phyloP scores from a whole-genome alignment of 2,797 vertebrate species.

The Sebastolobus altivelis region DNA sequence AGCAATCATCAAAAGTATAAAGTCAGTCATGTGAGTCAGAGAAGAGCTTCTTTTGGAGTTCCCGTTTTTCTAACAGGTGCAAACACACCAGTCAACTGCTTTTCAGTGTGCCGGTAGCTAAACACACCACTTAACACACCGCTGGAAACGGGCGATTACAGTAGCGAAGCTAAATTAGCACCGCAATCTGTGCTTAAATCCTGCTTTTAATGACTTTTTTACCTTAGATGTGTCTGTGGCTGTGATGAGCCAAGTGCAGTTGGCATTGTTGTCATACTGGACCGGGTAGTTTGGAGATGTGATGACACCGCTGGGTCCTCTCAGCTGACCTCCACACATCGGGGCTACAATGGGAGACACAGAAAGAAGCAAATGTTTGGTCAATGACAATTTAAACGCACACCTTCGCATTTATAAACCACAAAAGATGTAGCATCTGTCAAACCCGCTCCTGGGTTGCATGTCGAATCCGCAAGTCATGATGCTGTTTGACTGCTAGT shows the following conservation, averaged over 20 bases:
- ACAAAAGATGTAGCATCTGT: not conserved
- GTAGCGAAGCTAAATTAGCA: slow-evolving; percentile 7
- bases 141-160: slow-evolving; percentile 18
- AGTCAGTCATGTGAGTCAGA: slow-evolving; percentile 36
- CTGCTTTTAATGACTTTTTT: not conserved
- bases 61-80: slow-evolving; percentile 28
- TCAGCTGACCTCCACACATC: slow-evolving; percentile 94
- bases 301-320: slow-evolving; percentile 93
- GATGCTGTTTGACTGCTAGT: not conserved
- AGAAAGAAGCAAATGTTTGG: slow-evolving; percentile 1
- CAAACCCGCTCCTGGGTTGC: not conserved
- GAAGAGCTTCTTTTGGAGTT: slow-evolving; percentile 21
- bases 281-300: slow-evolving; percentile 98
- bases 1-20: slow-evolving; percentile 55
- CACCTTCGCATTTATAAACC: not conserved
- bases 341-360: slow-evolving; percentile 85
- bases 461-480: not conserved
- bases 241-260: slow-evolving; percentile 98
- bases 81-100: slow-evolving; percentile 24
- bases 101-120: slow-evolving; percentile 27
- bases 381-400: not conserved
- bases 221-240: slow-evolving; percentile 94
- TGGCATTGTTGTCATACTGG: slow-evolving; percentile 98
- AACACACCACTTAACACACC: slow-evolving; percentile 22
- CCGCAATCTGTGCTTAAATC: not conserved